Evolutionary conservation across 2,113 vertebrate species (phyloP), one percentile per base, ranked within the genome.

Genomic region (Cichladusa arquata): DNA sequence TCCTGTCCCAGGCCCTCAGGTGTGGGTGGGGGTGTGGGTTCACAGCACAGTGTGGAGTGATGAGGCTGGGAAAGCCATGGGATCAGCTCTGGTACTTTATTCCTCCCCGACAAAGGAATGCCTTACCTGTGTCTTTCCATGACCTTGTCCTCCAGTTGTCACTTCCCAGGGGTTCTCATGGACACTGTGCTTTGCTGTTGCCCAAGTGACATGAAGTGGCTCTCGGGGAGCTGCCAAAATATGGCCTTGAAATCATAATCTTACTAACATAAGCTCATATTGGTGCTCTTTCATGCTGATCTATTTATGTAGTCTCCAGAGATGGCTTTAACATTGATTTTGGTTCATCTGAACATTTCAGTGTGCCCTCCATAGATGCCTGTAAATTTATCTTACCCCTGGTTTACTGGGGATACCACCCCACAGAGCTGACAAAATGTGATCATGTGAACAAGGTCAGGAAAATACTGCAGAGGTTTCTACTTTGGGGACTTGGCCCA

Each of bases 1-100:
- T 61, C 48, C 53, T 45, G 24, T 25, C n/a, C 13, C 0, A 1
- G 57, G 10, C 16, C 22, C 11, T 1, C 3, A 9, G 2, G 3
- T 6, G 33, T 12, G 47, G 16, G 9, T 62, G 31, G 28, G 8
- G 3, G 36, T 4, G 17, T 5, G 25, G 3, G 5, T 8, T 88
- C 57, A 4, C 13, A 28, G 65, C 16, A 28, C 26, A 15, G 22
- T 7, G 47, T 47, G 57, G 51, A 40, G 65, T 13, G 22, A 31
- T 36, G 53, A 71, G 74, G 34, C 26, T 71, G 73, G 34, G 18
- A 20, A 38, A 79, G 16, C 4, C 22, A 8, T 12, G 0, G 0
- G 17, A 7, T 71, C 2, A 3, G 14, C 61, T 86, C 56, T 42
- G 29, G 31, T 45, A 24, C 20, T 71, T 70, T 54, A 24, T 78